phyloP scores from a whole-genome alignment of 1,140 invertebrate species.

The Schlechtendalia chinensis region DNA sequence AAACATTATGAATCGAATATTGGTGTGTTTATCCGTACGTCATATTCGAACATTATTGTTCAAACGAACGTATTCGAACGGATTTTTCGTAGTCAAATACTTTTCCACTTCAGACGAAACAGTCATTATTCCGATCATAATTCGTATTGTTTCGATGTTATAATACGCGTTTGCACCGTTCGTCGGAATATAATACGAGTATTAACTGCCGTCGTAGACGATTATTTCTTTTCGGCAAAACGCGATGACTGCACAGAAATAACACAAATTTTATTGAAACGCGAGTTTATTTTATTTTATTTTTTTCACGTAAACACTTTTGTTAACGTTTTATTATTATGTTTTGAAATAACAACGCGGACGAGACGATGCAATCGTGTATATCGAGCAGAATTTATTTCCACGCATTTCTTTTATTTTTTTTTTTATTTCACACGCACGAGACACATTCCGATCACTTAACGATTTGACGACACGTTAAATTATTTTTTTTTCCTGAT shows the following conservation, averaged over 20 bases:
- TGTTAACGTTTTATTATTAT: conserved; percentile 15
- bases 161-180: too few relatives aligned
- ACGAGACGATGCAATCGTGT: not conserved
- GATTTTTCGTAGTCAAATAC: too few relatives aligned
- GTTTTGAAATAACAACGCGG: not conserved
- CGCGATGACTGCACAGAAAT: not conserved
- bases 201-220: too few relatives aligned
- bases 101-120: too few relatives aligned
- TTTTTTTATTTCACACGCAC: not conserved
- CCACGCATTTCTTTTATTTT: not conserved
- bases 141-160: too few relatives aligned
- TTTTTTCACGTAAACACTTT: not conserved
- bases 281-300: not conserved
- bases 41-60: too few relatives aligned
- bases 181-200: too few relatives aligned
- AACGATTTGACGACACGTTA: not conserved
- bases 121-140: too few relatives aligned
- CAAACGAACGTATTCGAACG: too few relatives aligned
- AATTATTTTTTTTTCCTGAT: too few relatives aligned
- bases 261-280: not conserved
- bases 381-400: not conserved
- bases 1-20: too few relatives aligned
- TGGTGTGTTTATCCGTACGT: too few relatives aligned
- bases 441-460: not conserved
- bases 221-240: not conserved